These are phyloP conservation scores for Hemibagrus guttatus DNA, from an alignment of 2,797 vertebrate species.

Conservation along the genomic window DNA sequence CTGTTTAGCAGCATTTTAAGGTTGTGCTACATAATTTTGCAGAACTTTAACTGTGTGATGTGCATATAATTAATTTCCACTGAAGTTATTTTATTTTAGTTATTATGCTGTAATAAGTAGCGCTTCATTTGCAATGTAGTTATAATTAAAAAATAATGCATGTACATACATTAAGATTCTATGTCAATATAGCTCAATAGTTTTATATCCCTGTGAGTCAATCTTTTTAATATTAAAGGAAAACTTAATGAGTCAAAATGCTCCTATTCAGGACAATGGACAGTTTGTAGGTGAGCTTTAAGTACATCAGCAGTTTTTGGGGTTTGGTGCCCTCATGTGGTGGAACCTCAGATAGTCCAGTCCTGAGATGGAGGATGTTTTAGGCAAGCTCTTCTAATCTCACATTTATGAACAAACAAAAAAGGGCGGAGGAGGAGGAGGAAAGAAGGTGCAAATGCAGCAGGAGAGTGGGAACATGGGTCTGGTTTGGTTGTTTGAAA, in stretches of 20 bases:
- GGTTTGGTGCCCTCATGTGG: conserved; percentile 46
- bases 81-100: neutral
- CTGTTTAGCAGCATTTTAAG: neutral
- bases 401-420: conserved; percentile 14
- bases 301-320: neutral
- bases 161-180: neutral
- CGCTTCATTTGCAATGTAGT: neutral
- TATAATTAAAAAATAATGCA: neutral
- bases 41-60: neutral
- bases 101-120: neutral
- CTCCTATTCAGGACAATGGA: neutral
- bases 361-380: neutral
- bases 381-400: neutral
- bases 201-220: neutral
- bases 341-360: neutral
- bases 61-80: neutral
- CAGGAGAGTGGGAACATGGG: conserved; percentile 2
- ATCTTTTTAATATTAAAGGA: neutral
- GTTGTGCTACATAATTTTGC: neutral
- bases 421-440: conserved; percentile 36
- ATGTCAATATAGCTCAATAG: neutral
- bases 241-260: neutral
- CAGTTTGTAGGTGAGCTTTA: neutral
- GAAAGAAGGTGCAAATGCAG: neutral
- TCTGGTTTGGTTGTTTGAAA: conserved; percentile 56